Evolutionary conservation across 1,140 invertebrate genomes (phyloP).

Genomic region (Danaus plexippus): DNA sequence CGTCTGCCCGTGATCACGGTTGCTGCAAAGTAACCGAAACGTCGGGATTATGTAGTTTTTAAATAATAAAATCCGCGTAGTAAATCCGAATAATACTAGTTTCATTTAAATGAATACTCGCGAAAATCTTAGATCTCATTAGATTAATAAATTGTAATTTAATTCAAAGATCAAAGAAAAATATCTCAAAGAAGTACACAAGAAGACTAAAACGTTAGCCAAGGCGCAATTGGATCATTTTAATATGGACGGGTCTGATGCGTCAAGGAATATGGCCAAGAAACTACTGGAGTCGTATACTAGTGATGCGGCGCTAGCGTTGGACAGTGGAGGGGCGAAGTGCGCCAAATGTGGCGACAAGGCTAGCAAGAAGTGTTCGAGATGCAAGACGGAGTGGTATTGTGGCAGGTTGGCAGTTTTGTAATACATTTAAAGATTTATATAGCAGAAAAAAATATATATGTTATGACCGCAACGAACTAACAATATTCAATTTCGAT

Average conservation of each 20-base stretch:
- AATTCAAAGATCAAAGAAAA: slow-evolving; percentile 50
- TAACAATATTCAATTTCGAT: too few species aligned
- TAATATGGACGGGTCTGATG: slow-evolving; percentile 50
- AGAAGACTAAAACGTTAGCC: slow-evolving; percentile 51
- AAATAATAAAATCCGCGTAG: too few species aligned
- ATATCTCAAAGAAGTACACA: slow-evolving; percentile 59
- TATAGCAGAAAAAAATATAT: too few species aligned
- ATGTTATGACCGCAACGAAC: too few species aligned
- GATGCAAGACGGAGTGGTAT: slow-evolving; percentile 74
- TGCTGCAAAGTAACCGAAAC: too few species aligned
- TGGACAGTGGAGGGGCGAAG: slow-evolving; percentile 66
- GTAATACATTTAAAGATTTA: background rate
- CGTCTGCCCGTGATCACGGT: too few species aligned
- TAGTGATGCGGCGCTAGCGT: slow-evolving; percentile 69
- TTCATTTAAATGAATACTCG: too few species aligned
- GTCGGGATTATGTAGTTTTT: too few species aligned
- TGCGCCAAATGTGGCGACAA: slow-evolving; percentile 72
- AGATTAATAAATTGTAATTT: too few species aligned
- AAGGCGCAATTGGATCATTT: slow-evolving; percentile 55
- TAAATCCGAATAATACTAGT: too few species aligned
- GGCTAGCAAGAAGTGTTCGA: slow-evolving; percentile 72
- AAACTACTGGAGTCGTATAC: slow-evolving; percentile 67
- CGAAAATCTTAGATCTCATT: too few species aligned
- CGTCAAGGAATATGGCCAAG: slow-evolving; percentile 47
- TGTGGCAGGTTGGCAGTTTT: slow-evolving; percentile 65